A percentile compares a stretch with the other conserved stretches of the same genome.
These are phyloP conservation scores for Scopus umbretta DNA, from an alignment of 2,113 vertebrate genomes.

Conservation along the genomic window DNA sequence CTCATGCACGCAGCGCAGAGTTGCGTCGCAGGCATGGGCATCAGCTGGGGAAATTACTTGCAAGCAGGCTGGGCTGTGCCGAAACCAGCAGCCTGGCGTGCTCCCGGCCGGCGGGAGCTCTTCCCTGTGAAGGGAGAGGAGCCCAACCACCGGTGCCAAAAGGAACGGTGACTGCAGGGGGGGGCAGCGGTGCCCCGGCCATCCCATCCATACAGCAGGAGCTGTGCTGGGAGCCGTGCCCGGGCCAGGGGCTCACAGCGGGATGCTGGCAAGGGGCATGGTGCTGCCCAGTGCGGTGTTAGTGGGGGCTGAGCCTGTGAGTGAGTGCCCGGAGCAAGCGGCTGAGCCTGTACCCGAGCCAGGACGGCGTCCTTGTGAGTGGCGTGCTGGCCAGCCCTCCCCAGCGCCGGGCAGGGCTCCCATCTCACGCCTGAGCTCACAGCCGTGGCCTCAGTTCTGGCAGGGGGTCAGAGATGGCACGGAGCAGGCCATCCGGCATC, in stretches of 20 bases:
- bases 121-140: not conserved
- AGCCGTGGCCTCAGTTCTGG: not conserved
- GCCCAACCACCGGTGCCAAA: fast-evolving
- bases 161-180: fast-evolving
- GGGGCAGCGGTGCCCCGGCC: not conserved
- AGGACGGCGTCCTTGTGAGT: not conserved
- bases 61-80: not conserved
- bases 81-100: not conserved
- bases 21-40: not conserved
- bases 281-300: fast-evolving
- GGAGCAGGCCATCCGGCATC: not conserved
- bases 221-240: fast-evolving
- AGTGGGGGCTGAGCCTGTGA: not conserved
- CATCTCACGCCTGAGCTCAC: not conserved
- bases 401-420: fast-evolving
- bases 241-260: not conserved
- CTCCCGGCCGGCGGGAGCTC: not conserved
- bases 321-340: not conserved
- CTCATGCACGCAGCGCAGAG: not conserved
- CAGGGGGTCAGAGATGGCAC: no score
- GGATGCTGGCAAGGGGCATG: not conserved
- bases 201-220: fast-evolving
- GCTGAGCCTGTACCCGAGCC: not conserved
- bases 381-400: not conserved
- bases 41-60: not conserved